These are phyloP conservation scores for Bombus ignitus DNA, from an alignment of 1,140 invertebrate species.

Conservation along the genomic window DNA sequence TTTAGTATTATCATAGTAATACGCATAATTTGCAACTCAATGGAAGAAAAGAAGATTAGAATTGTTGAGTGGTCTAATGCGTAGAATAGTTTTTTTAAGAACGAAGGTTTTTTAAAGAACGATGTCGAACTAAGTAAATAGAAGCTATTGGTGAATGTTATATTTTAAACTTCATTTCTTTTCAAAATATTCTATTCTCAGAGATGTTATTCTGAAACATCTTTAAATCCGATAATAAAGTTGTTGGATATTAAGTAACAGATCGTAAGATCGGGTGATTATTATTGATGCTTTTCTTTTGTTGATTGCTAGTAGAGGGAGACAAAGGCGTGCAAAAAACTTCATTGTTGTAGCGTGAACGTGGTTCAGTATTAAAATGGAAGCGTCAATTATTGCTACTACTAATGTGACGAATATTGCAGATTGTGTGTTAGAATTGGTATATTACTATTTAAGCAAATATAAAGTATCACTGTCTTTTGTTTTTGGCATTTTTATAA, in stretches of 20 bases:
- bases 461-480: neutral
- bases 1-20: no score
- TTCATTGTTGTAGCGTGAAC: neutral
- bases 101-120: no score
- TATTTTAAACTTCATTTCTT: neutral
- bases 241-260: neutral
- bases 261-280: neutral
- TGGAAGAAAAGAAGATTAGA: no score
- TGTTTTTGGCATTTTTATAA: neutral
- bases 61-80: no score
- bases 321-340: neutral
- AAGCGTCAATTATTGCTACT: neutral
- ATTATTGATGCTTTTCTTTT: neutral
- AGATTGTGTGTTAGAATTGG: conserved; percentile 67
- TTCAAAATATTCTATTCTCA: neutral
- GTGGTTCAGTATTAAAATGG: neutral
- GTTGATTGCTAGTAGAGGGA: neutral
- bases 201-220: neutral
- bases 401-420: conserved; percentile 44
- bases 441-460: conserved; percentile 29
- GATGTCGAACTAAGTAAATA: neutral
- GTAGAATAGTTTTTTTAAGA: neutral
- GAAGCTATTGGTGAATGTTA: neutral
- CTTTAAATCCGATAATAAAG: neutral
- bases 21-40: no score